Percentiles rank a stretch among this genome's conserved stretches.
phyloP scores from a whole-genome alignment of 2,797 vertebrate genomes.

The Parotocinclus haroldoi region DNA sequence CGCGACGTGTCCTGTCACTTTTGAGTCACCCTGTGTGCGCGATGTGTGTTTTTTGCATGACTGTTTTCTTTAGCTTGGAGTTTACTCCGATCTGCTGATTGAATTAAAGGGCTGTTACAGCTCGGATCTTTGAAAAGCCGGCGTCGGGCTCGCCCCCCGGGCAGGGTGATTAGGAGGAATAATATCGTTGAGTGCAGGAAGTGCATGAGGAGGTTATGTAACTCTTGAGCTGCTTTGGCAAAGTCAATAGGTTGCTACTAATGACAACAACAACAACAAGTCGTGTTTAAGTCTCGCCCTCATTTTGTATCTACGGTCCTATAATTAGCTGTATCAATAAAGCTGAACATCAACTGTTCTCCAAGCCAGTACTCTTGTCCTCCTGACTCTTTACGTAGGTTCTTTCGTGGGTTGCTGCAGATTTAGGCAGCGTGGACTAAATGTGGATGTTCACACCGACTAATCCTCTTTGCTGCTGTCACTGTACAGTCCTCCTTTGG shows the following conservation, averaged over 20 bases:
- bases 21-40: too few relatives aligned
- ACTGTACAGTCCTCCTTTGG: conserved; percentile 46
- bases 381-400: conserved; percentile 7
- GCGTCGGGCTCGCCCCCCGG: too few relatives aligned
- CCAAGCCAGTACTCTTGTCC: neutral
- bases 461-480: conserved; percentile 66
- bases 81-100: neutral
- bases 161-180: neutral
- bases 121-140: neutral
- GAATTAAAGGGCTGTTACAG: neutral
- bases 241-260: conserved; percentile 6
- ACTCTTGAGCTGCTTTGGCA: conserved; percentile 38
- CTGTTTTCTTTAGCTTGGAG: too few relatives aligned
- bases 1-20: too few relatives aligned
- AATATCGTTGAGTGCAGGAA: neutral
- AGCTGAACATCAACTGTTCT: neutral
- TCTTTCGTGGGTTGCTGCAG: conserved; percentile 46
- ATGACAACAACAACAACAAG: neutral
- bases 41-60: too few relatives aligned
- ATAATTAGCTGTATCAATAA: neutral
- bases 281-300: neutral
- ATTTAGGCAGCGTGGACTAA: conserved; percentile 62
- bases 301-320: conserved; percentile 1
- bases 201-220: conserved; percentile 27
- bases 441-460: conserved; percentile 52